Evolutionary conservation across 1,140 invertebrate species (phyloP), one percentile per base, ranked within the genome.

Genomic region (Saccostrea glomerata): DNA sequence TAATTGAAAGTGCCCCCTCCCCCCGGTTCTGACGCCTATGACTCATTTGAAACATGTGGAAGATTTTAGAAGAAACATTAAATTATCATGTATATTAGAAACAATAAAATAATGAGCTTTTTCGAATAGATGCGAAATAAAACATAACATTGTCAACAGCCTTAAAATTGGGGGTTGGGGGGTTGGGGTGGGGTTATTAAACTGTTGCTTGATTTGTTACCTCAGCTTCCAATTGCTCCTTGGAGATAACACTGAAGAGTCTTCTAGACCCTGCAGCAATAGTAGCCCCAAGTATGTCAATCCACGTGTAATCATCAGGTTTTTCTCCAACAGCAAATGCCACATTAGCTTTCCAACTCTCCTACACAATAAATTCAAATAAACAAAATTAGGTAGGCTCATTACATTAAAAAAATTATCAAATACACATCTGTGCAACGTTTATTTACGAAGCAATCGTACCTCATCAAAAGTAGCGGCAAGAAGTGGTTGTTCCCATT

Each of bases 291-390:
- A 95, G 89, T 9, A 93, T 89, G 55, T 94, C 91, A 73, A 94
- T 92, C 86, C 94, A 92, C 70, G 87, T 90, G 56, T 91, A 93
- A 90, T 94, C 94, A 87, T 94, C 93, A 82, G 90, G 83, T 90
- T 92, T 91, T 66, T 93, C 92, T 6, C 93, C 93, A 73, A 93
- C 92, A 23, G 94, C 83, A 88, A 94, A 92, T 60, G 92, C 88
- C 23, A 94, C 91, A 87, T 92, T 93, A 20, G 92, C 89, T 87
- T 93, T 94, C 94, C 94, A 95, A 82, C 90, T 92, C 63, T 94
- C 92, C 94, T 95, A 85, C 73, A 90, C 88, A 87, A 54, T 87
- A 88, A 88, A 86, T 82, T 23, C 55, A 23, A 36, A 56, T 9
- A 56, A 84, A 54, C 2, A 55, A 13, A 17, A 54, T 20, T 25